Base-by-base conservation (phyloP, 1,140 invertebrate species). In the Scylla paramamosain region DNA sequence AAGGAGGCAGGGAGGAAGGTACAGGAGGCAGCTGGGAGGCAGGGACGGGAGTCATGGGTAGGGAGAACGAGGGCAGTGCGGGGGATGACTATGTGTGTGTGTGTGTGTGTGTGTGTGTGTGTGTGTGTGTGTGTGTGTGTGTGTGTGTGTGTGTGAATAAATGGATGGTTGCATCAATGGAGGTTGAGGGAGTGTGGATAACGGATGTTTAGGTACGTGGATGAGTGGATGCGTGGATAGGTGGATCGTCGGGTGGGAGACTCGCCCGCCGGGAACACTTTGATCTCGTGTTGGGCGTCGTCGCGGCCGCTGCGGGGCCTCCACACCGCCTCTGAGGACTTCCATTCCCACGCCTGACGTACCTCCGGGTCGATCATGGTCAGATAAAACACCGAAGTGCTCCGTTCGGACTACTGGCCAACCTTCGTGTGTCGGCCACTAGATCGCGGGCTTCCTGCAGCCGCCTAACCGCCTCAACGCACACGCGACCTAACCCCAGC, bases 381-480 rank as follows among this genome's bases (percentile, higher is more conserved):
- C 93, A 91, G 93, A 94, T 94, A 94, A 94, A 94, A 94, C 93
- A 94, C 93, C 93, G 93, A 91, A 67, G 93, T 89, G 93, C 93
- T 82, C 93, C 93, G 93, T 91, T 91, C 93, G 52, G 93, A 94
- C 93, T 94, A 94, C 93, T 87, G 93, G 87, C 93, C 87, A 83
- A 94, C 59, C 90, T 94, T 94, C 93, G 93, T 94, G 93, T 91
- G 88, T 88, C 45, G 93, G 48, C 31, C 93, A 94, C 67, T 94
- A 48, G 93, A 82, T 82, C n/a, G 32, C 31, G 25, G 0, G 86
- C 25, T 32, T 8, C 2, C 87, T 77, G 32, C 28, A 32, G 16
- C 52, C 31, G 4, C 25, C 93, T 28, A 77, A 67, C 28, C 4
- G 0, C 32, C 59, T 67, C 14, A 0, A 4, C 86, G 8, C 28